phyloP scores from a whole-genome alignment of 2,888 invertebrate genomes.

The Calameuta idolon region DNA sequence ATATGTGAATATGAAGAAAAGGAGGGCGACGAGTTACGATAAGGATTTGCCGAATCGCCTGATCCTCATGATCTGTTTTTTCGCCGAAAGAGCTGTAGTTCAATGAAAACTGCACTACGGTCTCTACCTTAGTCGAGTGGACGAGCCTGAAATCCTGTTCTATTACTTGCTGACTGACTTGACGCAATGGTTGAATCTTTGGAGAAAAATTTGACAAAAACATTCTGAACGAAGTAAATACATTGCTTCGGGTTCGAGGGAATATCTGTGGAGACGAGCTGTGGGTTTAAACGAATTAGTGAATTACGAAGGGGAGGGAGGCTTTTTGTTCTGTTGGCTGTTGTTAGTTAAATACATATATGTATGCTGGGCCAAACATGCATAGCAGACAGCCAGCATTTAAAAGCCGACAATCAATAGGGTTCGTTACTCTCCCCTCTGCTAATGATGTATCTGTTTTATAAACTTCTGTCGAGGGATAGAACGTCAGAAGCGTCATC shows the following conservation, averaged over 20 bases:
- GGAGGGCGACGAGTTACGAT: no score
- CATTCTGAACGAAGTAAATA: no score
- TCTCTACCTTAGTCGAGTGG: no score
- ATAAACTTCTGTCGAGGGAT: constrained; percentile 14
- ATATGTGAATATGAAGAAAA: no score
- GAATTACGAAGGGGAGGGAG: neutral
- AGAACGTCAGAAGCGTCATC: neutral
- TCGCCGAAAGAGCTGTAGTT: no score
- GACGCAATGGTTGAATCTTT: no score
- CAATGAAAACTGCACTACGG: no score
- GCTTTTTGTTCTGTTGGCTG: neutral
- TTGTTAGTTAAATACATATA: neutral
- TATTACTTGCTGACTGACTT: no score
- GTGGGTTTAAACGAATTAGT: neutral
- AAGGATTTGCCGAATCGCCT: no score
- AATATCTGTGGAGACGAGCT: neutral
- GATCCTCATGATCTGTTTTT: no score
- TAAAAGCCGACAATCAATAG: constrained; percentile 20
- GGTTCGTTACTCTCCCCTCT: constrained; percentile 21
- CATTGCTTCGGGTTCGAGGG: neutral
- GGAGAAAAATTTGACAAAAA: no score
- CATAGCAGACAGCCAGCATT: neutral
- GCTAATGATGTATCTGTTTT: constrained; percentile 24
- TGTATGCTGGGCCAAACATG: neutral
- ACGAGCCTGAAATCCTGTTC: no score